These are phyloP conservation scores for Hypolimnas misippus DNA, from an alignment of 2,888 invertebrate genomes.

Conservation along the genomic window DNA sequence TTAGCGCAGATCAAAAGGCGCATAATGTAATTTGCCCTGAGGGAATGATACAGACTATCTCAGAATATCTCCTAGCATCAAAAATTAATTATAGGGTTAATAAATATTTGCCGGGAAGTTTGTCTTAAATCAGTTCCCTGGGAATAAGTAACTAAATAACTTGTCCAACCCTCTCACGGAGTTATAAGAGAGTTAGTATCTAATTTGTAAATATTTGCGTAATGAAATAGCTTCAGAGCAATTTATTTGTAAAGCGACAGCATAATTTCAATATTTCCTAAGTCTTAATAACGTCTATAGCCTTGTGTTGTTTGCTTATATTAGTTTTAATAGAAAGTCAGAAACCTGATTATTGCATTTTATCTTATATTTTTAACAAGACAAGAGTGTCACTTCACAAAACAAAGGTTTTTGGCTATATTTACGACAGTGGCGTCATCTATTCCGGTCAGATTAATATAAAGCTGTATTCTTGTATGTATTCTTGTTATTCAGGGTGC, in stretches of 20 bases:
- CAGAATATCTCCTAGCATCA: constrained; percentile 40
- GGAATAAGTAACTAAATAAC: constrained; percentile 24
- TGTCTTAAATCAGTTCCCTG: constrained; percentile 28
- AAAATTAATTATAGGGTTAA: constrained; percentile 46
- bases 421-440: too few relatives aligned
- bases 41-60: constrained; percentile 38
- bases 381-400: not conserved
- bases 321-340: not conserved
- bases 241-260: constrained; percentile 8
- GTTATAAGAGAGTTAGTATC: constrained; percentile 15
- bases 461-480: too few relatives aligned
- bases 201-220: constrained; percentile 17
- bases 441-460: too few relatives aligned
- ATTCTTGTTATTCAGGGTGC: too few relatives aligned
- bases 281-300: constrained; percentile 1
- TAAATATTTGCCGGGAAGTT: constrained; percentile 30
- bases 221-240: not conserved
- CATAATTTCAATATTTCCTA: constrained; percentile 9
- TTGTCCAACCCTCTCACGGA: constrained; percentile 15
- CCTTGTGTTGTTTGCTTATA: constrained; percentile 11
- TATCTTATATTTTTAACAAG: too few relatives aligned
- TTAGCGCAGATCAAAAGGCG: constrained; percentile 46
- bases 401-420: not conserved
- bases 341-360: not conserved
- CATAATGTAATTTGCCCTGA: constrained; percentile 47